phyloP scores from a whole-genome alignment of 1,140 invertebrate species.

The Caenorhabditis latens region DNA sequence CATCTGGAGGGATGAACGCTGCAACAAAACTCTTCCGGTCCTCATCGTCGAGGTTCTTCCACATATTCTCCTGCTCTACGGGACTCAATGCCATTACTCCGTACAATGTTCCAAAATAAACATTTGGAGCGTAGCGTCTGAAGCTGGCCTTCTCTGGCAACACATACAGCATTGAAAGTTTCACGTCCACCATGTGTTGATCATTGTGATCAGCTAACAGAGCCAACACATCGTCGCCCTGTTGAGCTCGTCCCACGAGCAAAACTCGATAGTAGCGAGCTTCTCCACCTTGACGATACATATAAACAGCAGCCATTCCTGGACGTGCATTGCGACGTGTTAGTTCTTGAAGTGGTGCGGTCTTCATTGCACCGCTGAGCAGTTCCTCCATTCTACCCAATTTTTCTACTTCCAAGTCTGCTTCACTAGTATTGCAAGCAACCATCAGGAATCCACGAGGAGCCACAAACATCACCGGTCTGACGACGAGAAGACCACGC shows the following conservation, averaged over 20 bases:
- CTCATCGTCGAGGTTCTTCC: constrained; percentile 6
- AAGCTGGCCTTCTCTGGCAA: constrained; percentile 22
- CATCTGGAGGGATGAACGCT: neutral
- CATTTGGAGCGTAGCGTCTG: neutral
- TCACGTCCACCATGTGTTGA: constrained; percentile 7
- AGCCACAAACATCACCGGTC: constrained; percentile 2
- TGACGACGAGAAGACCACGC: neutral
- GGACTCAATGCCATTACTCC: neutral
- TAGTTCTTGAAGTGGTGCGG: neutral
- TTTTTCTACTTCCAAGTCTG: neutral
- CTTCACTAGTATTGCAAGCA: no score
- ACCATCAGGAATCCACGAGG: constrained; percentile 27
- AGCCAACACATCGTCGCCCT: constrained; percentile 18
- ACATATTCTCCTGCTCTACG: neutral
- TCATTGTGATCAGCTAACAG: constrained; percentile 5
- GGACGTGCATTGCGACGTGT: neutral
- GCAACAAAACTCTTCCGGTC: neutral
- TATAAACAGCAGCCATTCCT: constrained; percentile 14
- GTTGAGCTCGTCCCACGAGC: neutral
- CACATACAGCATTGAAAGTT: neutral
- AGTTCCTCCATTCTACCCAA: neutral
- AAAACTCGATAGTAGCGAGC: constrained; percentile 18
- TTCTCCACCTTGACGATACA: constrained; percentile 9
- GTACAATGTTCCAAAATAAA: neutral
- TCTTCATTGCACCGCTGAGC: neutral